Evolutionary conservation across 2,797 vertebrate species (phyloP), one percentile per base, ranked within the genome.

Genomic region (Pyrrhura leucotis): DNA sequence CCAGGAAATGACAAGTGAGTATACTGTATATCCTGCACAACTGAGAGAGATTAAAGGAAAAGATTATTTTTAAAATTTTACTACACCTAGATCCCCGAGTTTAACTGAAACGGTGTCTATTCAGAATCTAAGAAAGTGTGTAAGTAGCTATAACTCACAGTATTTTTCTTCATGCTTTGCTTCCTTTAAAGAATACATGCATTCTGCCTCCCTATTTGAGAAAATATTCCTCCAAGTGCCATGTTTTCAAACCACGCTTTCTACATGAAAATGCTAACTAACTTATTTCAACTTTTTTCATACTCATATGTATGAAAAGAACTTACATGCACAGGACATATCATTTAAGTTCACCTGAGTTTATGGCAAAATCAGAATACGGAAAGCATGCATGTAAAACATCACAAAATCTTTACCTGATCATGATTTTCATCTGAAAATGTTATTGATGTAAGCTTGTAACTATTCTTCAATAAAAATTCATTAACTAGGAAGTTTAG

Each of bases 401-500:
- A 48, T 12, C 19, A 31, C 3, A 75, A 81, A 92, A 92, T 86
- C 47, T 88, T 98, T 99, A 99, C 99, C 99, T 99, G 99, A 97
- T 99, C 99, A 92, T 99, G 99, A 95, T 99, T 99, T 98, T 99
- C 99, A 98, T 99, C 99, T 65, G 99, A 99, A 98, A 99, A 99
- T 18, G 99, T 99, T 98, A 99, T 99, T 96, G 99, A 98, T 45
- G 99, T 99, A 89, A 99, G 99, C 95, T 99, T 99, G 98, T 99
- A 99, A 96, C 99, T 99, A 96, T 99, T 99, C 98, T 99, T 99
- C 98, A 99, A 98, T 98, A 99, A 99, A 99, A 99, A 99, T 97
- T 99, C 99, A 98, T 99, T 99, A 96, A 99, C 99, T 98, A 99
- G 98, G 98, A 99, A 99, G 98, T 99, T 99, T 98, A 99, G 98